phyloP scores from a whole-genome alignment of 2,113 vertebrate species.

The Alces alces region DNA sequence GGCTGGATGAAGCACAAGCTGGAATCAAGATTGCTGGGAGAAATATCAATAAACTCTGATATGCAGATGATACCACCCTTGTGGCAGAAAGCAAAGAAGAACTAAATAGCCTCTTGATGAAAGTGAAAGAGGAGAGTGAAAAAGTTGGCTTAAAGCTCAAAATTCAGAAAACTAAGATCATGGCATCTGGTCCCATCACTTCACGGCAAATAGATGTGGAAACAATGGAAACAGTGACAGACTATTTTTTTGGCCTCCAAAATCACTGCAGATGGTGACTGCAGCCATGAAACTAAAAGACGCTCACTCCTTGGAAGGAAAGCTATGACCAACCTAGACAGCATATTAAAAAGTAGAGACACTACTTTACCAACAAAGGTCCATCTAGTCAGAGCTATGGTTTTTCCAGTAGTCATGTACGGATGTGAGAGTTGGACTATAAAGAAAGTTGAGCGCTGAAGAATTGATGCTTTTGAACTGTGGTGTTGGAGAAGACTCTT shows the following conservation, averaged over 20 bases:
- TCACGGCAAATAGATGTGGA: rapidly evolving
- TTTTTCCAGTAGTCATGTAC: background rate
- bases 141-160: background rate
- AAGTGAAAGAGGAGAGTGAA: background rate
- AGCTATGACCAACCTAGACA: background rate
- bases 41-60: background rate
- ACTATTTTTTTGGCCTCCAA: background rate
- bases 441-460: background rate
- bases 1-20: background rate
- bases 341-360: background rate
- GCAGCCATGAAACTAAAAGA: background rate
- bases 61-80: background rate
- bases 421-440: background rate
- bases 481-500: background rate
- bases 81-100: background rate
- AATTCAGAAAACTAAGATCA: background rate
- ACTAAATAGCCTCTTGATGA: background rate
- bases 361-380: background rate
- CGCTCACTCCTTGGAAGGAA: background rate
- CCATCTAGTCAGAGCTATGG: background rate
- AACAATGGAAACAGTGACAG: background rate
- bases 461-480: background rate
- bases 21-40: background rate
- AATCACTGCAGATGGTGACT: background rate
- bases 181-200: background rate